These are phyloP conservation scores for Mastomys coucha DNA, from an alignment of 2,113 vertebrate species.

Conservation along the genomic window DNA sequence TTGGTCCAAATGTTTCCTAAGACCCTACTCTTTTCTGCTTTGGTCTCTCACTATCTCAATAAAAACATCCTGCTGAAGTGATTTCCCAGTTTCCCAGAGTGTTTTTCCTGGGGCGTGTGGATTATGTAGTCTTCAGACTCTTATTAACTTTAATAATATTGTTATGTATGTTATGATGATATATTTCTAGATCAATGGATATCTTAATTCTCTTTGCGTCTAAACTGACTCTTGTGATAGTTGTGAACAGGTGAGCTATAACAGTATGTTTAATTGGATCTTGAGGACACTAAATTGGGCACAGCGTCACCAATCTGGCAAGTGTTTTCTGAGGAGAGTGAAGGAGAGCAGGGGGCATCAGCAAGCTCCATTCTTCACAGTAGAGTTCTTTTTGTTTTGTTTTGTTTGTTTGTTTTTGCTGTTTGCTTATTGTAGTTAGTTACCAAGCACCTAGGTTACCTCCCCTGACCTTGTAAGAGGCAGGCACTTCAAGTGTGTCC, in stretches of 20 bases:
- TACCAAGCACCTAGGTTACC: rapidly evolving
- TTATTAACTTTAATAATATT: not conserved
- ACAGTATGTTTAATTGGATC: not conserved
- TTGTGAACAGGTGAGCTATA: not conserved
- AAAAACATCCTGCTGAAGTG: not conserved
- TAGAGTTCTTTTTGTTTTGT: no score
- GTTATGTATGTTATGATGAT: not conserved
- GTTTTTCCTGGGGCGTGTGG: not conserved
- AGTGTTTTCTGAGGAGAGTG: not conserved
- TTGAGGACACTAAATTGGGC: not conserved
- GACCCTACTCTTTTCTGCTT: not conserved
- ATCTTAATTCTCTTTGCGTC: not conserved
- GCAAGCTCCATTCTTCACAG: not conserved
- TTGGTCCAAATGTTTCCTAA: not conserved
- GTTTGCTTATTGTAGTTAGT: not conserved
- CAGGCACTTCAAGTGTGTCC: not conserved
- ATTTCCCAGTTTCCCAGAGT: not conserved
- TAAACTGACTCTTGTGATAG: not conserved
- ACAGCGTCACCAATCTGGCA: rapidly evolving
- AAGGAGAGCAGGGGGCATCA: not conserved
- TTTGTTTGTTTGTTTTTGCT: not conserved
- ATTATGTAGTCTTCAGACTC: not conserved
- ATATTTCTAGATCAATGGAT: not conserved
- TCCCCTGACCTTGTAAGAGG: not conserved
- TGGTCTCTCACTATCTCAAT: not conserved